Evolutionary conservation across 1,140 invertebrate genomes (phyloP).

Genomic region (Dufourea novaeangliae): DNA sequence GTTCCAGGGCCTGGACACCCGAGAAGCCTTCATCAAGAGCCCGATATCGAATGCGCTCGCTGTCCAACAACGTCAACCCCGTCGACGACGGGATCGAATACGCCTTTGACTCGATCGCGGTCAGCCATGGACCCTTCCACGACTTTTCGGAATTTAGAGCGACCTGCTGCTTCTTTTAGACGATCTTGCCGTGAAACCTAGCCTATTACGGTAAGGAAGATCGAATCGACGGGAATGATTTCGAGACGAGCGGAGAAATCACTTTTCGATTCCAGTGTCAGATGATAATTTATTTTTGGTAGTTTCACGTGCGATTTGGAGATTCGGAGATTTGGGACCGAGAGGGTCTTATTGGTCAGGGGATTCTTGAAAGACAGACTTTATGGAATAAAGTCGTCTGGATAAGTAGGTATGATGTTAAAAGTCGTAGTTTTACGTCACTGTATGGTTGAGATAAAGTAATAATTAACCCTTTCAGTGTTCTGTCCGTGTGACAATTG

Average conservation of each 20-base stretch:
- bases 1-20: conserved; percentile 44
- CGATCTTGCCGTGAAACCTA: background rate
- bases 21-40: conserved; percentile 63
- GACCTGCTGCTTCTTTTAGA: background rate
- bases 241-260: background rate
- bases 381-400: no score
- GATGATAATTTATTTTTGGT: no score
- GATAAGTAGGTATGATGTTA: no score
- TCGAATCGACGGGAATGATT: background rate
- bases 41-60: conserved; percentile 52
- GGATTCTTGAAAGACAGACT: no score
- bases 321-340: no score
- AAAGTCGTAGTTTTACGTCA: no score
- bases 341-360: no score
- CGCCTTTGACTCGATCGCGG: conserved; percentile 48
- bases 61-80: conserved; percentile 42
- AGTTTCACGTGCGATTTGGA: no score
- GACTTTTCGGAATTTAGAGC: conserved; percentile 37
- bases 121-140: conserved; percentile 34
- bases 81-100: conserved; percentile 52
- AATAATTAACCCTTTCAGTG: no score
- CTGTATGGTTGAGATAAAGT: no score
- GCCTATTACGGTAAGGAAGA: background rate
- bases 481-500: no score
- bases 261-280: background rate